Base-by-base conservation (phyloP, 2,888 invertebrate species). In the Myopa testacea region DNA sequence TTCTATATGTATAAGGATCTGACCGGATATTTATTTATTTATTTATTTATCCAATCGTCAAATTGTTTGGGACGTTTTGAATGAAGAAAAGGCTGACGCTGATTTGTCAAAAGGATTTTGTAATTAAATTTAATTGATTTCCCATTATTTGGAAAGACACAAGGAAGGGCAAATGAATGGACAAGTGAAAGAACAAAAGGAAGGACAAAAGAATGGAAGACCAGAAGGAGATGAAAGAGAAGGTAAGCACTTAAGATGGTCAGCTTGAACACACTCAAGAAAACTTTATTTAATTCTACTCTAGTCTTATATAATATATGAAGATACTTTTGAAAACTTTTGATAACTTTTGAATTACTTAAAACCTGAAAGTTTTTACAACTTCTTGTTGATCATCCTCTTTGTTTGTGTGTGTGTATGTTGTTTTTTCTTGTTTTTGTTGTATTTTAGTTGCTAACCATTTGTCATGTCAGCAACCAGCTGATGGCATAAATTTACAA, bases 271-370 rank as follows among this genome's bases (percentile, higher is more conserved):
- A 26, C 10, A 52, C n/a, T 38, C 3, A 65, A 75, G 74, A 45
- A 83, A 85, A 85, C 85, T 85, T 85, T 84, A 45, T 45, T 45
- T 82, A 82, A 85, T 81, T 85, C 82, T 83, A 75, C 75, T 79
- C 45, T 26, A 26, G 26, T 26, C 26, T 26, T 26, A 1, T 26
- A 26, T 26, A 26, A 26, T 26, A 26, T 26, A 45, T 3, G 0
- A 10, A 8, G 10, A 10, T 8, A 45, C 45, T 45, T 45, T 45
- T 8, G 45, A 45, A 45, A 45, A 45, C 45, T 45, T 45, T 45
- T 45, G 7, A 8, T 45, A 45, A 45, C 45, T 45, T 45, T 45
- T 45, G 45, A 45, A 45, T 45, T 45, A 8, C 45, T 45, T 45
- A 10, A 45, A 40, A 4, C 4, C 12, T 16, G 14, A 65, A 65